Evolutionary conservation across 1,140 invertebrate genomes (phyloP), one percentile per base, ranked within the genome.

Genomic region (Drosophila kurseongensis): DNA sequence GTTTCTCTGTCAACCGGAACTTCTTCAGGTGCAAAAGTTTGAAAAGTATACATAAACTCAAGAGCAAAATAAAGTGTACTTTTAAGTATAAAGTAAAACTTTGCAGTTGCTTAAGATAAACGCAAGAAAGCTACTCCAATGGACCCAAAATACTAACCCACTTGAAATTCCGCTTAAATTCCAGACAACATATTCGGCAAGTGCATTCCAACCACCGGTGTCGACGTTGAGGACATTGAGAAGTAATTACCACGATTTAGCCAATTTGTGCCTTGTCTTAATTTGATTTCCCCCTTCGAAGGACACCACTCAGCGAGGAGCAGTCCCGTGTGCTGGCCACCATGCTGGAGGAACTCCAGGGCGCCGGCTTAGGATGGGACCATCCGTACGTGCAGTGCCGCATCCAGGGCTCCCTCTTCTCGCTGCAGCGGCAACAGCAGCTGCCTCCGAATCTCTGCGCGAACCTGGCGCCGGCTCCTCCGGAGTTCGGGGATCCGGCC

Each of bases 171-270:
- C 29, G 29, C 72, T 76, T 42, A 12, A 13, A 18, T 94, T 94
- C 40, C 93, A 97, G 97, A 98, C 94, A 94, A 95, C 82, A 96
- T 96, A 61, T 97, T 98, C 91, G 97, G 97, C 63, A 95, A 95
- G 86, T 98, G 97, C 92, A 93, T 97, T 73, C 94, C 95, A 52
- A 91, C 94, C 14, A 94, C 94, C 71, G 94, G 94, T 72, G 93
- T 93, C 12, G 94, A 95, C 65, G 79, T 94, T 41, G 93, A 93
- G 35, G 94, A 94, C 56, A 94, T 95, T 51, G 94, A 95, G 80
- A 94, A 94, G 95, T 96, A 92, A 93, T 48, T 77, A 71, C 4
- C 1, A 1, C 44, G 16, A 32, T 7, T 48, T 67, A 1, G 1
- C 0, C 3, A 36, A 9, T 12, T 13, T 1, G 1, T 8, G 10